Evolutionary conservation across 1,140 invertebrate genomes (phyloP).

Genomic region (Tetramorium simillimum): DNA sequence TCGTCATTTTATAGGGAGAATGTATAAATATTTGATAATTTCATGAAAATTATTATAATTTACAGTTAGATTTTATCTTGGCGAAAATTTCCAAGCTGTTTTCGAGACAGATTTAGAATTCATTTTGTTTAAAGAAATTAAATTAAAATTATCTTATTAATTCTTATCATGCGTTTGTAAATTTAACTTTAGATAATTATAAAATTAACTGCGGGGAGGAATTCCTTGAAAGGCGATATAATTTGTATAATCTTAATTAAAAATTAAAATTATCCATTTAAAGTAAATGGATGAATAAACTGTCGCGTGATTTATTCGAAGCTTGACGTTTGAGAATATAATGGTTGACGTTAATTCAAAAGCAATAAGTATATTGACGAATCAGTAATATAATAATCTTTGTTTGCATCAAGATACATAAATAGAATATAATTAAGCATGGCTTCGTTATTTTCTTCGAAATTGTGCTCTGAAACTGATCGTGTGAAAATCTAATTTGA

Average conservation of each 20-base stretch:
- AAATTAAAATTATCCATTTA: neutral
- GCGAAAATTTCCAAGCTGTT: neutral
- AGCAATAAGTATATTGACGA: neutral
- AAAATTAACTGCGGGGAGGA: neutral
- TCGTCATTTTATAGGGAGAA: too few relatives aligned
- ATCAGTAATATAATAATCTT: neutral
- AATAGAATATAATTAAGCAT: conserved; percentile 7
- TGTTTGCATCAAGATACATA: neutral
- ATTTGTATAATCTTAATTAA: neutral
- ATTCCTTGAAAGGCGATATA: neutral
- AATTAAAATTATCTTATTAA: neutral
- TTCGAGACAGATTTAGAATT: neutral
- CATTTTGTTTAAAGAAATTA: neutral
- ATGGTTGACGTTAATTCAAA: conserved; percentile 15
- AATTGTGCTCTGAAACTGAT: neutral
- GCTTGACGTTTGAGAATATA: neutral
- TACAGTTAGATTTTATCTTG: conserved; percentile 1
- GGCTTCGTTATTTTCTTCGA: neutral
- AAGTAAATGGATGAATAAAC: neutral
- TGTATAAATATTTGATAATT: neutral
- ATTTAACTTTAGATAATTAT: conserved; percentile 13
- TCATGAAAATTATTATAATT: conserved; percentile 11
- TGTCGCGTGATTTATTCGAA: neutral
- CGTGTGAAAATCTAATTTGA: neutral
- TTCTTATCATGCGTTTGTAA: neutral